Evolutionary conservation across 2,797 vertebrate genomes (phyloP).

Genomic region (Pteronotus mesoamericanus): DNA sequence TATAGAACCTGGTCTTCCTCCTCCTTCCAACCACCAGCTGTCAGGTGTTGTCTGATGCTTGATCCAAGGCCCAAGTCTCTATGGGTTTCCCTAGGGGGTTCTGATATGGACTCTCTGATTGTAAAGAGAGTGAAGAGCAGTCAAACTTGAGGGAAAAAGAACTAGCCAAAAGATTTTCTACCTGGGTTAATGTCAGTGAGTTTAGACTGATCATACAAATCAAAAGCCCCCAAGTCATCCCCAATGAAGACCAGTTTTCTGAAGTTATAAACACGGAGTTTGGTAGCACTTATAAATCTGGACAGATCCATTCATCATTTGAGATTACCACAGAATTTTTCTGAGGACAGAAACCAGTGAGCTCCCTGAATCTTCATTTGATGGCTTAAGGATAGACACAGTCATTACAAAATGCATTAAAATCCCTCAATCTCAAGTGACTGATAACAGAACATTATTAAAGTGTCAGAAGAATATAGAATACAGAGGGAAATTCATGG

Average conservation of each 20-base stretch:
- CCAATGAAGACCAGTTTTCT: neutral
- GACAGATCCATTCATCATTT: neutral
- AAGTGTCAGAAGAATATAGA: neutral
- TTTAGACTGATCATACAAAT: neutral
- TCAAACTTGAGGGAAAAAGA: neutral
- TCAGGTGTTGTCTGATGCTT: neutral
- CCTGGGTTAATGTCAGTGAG: neutral
- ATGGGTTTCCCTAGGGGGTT: neutral
- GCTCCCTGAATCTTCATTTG: neutral
- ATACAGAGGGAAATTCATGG: neutral
- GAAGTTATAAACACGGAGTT: neutral
- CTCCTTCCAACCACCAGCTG: neutral
- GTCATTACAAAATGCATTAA: neutral
- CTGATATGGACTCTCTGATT: neutral
- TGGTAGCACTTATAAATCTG: neutral
- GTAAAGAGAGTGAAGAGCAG: neutral
- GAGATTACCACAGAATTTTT: neutral
- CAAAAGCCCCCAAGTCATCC: neutral
- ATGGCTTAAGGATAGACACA: neutral
- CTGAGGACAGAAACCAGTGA: neutral
- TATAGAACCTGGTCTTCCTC: neutral
- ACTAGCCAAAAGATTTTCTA: neutral
- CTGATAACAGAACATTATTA: neutral
- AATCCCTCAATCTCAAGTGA: neutral
- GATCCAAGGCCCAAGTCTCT: neutral